Conservation (phyloP, 2,888 invertebrate species). For the Orthosia gothica region DNA sequence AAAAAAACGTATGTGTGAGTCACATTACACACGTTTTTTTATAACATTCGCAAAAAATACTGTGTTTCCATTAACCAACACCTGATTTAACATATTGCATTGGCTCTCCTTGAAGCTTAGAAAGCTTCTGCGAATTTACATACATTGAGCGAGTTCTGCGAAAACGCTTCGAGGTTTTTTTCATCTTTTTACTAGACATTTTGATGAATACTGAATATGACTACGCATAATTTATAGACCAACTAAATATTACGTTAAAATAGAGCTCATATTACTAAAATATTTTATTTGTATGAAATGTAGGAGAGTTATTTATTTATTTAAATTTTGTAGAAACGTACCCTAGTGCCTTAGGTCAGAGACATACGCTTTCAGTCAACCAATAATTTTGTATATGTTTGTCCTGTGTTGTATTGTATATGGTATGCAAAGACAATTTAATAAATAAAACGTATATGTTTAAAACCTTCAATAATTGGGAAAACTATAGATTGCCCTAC, state of each 20-base stretch:
- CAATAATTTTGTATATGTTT: no score
- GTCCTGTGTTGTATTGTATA: no score
- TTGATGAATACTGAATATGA: constrained; percentile 39
- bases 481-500: no score
- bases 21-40: no score
- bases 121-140: constrained; percentile 55
- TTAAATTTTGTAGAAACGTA: not conserved
- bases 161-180: constrained; percentile 25
- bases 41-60: not conserved
- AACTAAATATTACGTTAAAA: constrained; percentile 43
- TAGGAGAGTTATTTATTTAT: not conserved
- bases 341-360: no score
- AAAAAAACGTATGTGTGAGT: no score
- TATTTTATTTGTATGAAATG: not conserved
- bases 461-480: no score
- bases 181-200: constrained; percentile 25
- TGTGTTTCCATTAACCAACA: constrained; percentile 16
- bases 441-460: no score
- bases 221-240: constrained; percentile 45
- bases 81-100: constrained; percentile 21
- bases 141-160: constrained; percentile 28
- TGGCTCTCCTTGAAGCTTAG: constrained; percentile 18
- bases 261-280: constrained; percentile 19
- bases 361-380: no score
- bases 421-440: no score